Evolutionary conservation across 2,113 vertebrate species (phyloP).

Genomic region (Panthera leo): DNA sequence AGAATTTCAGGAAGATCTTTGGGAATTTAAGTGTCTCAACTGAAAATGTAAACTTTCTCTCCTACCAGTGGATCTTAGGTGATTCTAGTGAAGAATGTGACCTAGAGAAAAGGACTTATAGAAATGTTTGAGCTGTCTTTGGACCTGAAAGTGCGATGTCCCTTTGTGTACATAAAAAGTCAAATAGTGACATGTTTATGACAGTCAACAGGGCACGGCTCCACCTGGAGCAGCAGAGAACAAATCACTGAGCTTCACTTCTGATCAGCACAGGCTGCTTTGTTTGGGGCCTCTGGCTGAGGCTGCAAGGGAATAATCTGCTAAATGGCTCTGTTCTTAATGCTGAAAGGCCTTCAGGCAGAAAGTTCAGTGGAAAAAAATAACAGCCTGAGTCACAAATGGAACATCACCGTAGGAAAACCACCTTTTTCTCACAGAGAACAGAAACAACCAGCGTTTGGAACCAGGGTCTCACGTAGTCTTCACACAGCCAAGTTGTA

Average conservation of each 20-base stretch:
- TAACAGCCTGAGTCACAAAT: neutral
- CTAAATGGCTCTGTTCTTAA: neutral
- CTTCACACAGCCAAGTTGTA: neutral
- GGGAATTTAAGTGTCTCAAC: neutral
- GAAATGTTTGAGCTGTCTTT: constrained; percentile 30
- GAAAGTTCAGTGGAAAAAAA: neutral
- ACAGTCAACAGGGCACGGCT: neutral
- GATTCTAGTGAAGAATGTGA: neutral
- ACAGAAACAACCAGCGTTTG: constrained; percentile 32
- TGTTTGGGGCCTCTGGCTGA: neutral
- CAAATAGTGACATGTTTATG: constrained; percentile 9
- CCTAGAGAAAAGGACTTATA: neutral
- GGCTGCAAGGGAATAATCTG: neutral
- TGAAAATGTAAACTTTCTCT: neutral
- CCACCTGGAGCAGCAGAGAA: neutral
- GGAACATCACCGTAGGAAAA: neutral
- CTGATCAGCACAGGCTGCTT: neutral
- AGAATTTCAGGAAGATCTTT: neutral
- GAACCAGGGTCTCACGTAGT: neutral
- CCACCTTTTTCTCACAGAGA: neutral
- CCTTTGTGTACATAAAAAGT: constrained; percentile 25
- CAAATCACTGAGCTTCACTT: neutral
- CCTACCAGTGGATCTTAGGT: neutral
- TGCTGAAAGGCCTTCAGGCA: neutral
- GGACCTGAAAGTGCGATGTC: neutral